These are phyloP conservation scores for Canis aureus DNA, from an alignment of 2,113 vertebrate genomes.

Conservation along the genomic window DNA sequence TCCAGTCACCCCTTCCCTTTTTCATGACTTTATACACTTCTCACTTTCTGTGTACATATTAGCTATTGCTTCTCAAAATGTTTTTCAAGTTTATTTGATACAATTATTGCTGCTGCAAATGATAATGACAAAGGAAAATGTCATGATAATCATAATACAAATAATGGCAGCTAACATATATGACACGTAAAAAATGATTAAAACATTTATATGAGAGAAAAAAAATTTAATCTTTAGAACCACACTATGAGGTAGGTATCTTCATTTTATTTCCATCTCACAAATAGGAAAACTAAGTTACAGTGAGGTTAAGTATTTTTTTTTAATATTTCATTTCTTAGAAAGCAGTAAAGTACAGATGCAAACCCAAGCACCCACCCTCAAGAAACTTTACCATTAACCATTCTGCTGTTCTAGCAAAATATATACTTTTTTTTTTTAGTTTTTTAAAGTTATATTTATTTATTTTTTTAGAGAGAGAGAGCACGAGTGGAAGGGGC, in stretches of 20 bases:
- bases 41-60: background rate
- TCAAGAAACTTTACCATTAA: background rate
- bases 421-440: background rate
- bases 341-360: background rate
- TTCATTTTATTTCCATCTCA: background rate
- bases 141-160: background rate
- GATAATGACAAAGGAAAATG: background rate
- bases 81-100: background rate
- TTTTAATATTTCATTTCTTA: background rate
- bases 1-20: background rate
- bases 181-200: background rate
- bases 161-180: background rate
- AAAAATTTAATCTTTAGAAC: background rate
- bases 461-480: background rate
- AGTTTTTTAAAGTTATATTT: background rate
- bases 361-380: background rate
- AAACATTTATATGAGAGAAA: background rate
- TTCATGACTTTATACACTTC: background rate
- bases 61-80: background rate
- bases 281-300: background rate
- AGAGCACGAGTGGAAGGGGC: background rate
- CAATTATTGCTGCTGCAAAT: background rate
- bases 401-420: background rate
- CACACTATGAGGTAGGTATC: background rate
- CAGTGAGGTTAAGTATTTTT: background rate